Conservation (phyloP, 2,888 invertebrate species). For the Rhorus exstirpatorius region DNA sequence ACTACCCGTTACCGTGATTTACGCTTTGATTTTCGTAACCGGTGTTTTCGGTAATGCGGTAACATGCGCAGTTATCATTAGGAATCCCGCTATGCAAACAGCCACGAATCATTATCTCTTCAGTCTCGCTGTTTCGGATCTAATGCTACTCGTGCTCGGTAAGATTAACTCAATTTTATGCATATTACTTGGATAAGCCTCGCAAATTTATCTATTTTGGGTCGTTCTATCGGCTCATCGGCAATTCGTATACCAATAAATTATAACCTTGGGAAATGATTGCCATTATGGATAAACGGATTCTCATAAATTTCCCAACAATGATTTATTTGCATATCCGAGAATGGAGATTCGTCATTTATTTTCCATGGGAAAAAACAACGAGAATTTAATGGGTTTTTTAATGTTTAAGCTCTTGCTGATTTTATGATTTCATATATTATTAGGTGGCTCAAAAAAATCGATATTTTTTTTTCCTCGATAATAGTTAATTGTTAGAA, state of each 20-base stretch:
- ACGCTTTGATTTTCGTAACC: conserved; percentile 92
- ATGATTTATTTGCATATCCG: not conserved
- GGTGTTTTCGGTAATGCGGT: conserved; percentile 94
- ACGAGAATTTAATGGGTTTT: too few relatives aligned
- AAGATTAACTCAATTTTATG: conserved; percentile 77
- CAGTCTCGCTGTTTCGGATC: conserved; percentile 95
- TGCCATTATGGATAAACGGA: too few relatives aligned
- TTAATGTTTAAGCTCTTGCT: too few relatives aligned
- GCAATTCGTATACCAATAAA: too few relatives aligned
- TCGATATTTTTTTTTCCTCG: too few relatives aligned
- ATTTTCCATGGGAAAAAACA: too few relatives aligned
- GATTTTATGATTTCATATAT: too few relatives aligned
- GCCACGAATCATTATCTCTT: conserved; percentile 97
- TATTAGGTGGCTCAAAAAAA: too few relatives aligned
- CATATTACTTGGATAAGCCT: not conserved
- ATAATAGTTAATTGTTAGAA: too few relatives aligned
- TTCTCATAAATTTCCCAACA: not conserved
- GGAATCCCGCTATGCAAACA: conserved; percentile 93
- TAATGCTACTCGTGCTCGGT: conserved; percentile 93
- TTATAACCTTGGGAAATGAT: too few relatives aligned
- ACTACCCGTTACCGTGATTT: conserved; percentile 89
- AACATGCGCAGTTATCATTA: conserved; percentile 94
- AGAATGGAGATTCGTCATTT: too few relatives aligned
- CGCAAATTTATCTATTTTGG: not conserved
- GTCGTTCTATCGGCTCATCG: not conserved